These are phyloP conservation scores for Lordiphosa clarofinis DNA, from an alignment of 1,140 invertebrate genomes.

Conservation along the genomic window DNA sequence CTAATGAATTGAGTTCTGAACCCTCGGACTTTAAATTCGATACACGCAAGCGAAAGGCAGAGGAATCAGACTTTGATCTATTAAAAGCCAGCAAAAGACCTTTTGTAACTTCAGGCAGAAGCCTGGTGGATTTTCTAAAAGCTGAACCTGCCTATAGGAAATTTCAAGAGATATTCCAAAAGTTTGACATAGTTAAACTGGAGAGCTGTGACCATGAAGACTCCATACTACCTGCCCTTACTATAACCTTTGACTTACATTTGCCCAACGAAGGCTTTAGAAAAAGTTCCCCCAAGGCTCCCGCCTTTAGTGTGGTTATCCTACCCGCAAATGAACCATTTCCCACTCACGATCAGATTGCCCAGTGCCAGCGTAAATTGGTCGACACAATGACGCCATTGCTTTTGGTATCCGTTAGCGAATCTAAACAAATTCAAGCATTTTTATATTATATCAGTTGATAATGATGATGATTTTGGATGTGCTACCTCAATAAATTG, in stretches of 20 bases:
- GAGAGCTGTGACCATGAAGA: not conserved
- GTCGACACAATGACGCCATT: constrained; percentile 40
- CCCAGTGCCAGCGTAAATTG: constrained; percentile 32
- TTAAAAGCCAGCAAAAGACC: constrained; percentile 19
- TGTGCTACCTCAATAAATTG: constrained; percentile 32
- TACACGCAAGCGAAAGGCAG: constrained; percentile 40
- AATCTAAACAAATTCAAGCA: constrained; percentile 77
- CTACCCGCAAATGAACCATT: constrained; percentile 38
- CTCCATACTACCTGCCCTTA: not conserved
- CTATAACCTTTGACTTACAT: constrained; percentile 70
- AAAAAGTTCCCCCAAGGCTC: constrained; percentile 52
- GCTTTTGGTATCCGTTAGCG: constrained; percentile 65
- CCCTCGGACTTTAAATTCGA: constrained; percentile 33
- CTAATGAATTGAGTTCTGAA: not conserved
- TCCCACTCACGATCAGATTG: constrained; percentile 55
- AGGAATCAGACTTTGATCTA: not conserved
- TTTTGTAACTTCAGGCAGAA: constrained; percentile 4
- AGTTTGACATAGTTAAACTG: constrained; percentile 61
- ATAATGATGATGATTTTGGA: constrained; percentile 20
- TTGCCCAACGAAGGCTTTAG: constrained; percentile 64
- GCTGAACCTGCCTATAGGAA: constrained; percentile 32
- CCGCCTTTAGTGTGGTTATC: constrained; percentile 58
- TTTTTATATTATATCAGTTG: constrained; percentile 72
- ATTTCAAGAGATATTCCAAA: constrained; percentile 50
- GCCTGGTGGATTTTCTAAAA: constrained; percentile 51